These are phyloP conservation scores for Hetaerina americana DNA, from an alignment of 1,140 invertebrate genomes.

Conservation along the genomic window DNA sequence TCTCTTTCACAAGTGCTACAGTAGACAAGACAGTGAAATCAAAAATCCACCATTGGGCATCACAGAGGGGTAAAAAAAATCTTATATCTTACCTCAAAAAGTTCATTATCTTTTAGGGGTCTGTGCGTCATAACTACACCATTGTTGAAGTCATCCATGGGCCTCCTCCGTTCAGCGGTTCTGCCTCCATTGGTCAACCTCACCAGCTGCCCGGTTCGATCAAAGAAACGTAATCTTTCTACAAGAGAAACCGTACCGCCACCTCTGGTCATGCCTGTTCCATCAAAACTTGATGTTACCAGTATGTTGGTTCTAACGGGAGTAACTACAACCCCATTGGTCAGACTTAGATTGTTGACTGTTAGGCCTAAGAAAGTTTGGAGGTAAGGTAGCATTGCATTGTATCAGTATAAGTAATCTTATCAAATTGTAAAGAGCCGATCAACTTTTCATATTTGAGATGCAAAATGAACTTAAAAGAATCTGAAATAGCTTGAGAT, in stretches of 20 bases:
- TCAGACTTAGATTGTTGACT: not conserved
- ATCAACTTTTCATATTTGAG: too few relatives aligned
- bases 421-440: too few relatives aligned
- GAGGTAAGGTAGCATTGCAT: not conserved
- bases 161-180: constrained; percentile 70
- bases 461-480: too few relatives aligned
- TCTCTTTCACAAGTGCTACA: too few relatives aligned
- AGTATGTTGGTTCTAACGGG: not conserved
- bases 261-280: not conserved
- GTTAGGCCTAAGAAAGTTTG: not conserved
- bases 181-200: constrained; percentile 73
- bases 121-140: constrained; percentile 86
- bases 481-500: too few relatives aligned
- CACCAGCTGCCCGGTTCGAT: constrained; percentile 72
- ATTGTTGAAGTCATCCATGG: constrained; percentile 90
- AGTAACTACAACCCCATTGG: not conserved
- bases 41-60: too few relatives aligned
- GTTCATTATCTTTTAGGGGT: constrained; percentile 70
- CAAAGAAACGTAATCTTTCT: constrained; percentile 73
- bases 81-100: constrained; percentile 70
- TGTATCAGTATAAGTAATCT: too few relatives aligned
- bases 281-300: not conserved
- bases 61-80: too few relatives aligned
- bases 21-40: too few relatives aligned
- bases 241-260: constrained; percentile 9